A percentile compares a stretch with the other conserved stretches of the same genome.
Evolutionary conservation across 2,888 invertebrate species (phyloP).

Genomic region (Melipona bicolor): DNA sequence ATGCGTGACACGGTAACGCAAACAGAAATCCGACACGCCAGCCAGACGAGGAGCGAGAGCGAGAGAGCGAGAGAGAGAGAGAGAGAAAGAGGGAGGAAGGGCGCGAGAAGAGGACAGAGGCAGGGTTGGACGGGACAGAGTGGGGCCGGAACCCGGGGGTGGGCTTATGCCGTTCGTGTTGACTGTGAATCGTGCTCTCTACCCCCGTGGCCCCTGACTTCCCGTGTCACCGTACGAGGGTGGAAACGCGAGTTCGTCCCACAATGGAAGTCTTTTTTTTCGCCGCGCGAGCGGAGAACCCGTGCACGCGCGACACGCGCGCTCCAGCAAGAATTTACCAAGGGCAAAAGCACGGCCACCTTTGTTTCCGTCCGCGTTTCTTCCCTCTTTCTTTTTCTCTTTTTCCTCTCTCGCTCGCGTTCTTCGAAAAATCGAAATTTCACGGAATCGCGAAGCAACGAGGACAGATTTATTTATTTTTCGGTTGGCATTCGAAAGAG

Average conservation of each 20-base stretch:
- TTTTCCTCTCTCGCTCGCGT: too few relatives aligned
- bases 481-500: too few relatives aligned
- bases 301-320: slow-evolving; percentile 19
- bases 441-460: too few relatives aligned
- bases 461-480: too few relatives aligned
- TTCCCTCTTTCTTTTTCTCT: too few relatives aligned
- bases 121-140: slow-evolving; percentile 84
- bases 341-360: slow-evolving; percentile 56
- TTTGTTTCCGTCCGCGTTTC: slow-evolving; percentile 9
- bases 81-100: slow-evolving; percentile 49
- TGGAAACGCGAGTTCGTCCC: slow-evolving; percentile 81
- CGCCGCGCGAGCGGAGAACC: slow-evolving; percentile 23
- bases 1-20: slow-evolving; percentile 82
- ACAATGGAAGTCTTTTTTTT: slow-evolving; percentile 79
- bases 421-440: too few relatives aligned
- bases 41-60: slow-evolving; percentile 58
- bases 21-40: slow-evolving; percentile 83
- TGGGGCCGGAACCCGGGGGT: slow-evolving; percentile 85
- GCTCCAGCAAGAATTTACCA: slow-evolving; percentile 25
- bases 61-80: slow-evolving; percentile 83
- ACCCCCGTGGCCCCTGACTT: slow-evolving; percentile 76
- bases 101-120: slow-evolving; percentile 84
- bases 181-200: slow-evolving; percentile 78
- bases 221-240: slow-evolving; percentile 76
- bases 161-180: slow-evolving; percentile 79